Evolutionary conservation across 2,888 invertebrate genomes (phyloP), one percentile per base, ranked within the genome.

Genomic region (Drosophila prolongata): DNA sequence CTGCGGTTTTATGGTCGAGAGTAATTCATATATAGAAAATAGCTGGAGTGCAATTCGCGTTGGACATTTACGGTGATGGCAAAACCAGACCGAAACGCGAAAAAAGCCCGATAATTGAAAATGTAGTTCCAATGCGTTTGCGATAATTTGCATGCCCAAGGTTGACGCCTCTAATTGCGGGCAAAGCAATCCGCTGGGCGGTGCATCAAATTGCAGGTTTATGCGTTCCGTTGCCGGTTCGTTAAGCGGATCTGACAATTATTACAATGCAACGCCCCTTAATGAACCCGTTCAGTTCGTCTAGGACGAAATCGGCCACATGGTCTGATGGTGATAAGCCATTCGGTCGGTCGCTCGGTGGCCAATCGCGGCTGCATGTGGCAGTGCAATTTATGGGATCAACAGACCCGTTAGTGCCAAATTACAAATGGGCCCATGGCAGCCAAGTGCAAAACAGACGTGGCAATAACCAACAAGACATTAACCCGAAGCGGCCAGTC

Each of bases 401-500:
- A 83, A 77, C 76, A 72, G 80, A 86, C 83, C 86, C 82, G 82
- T 83, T 83, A 83, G 88, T 83, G 82, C 82, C 86, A 83, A 87
- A 80, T 85, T 89, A 89, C 84, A 89, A 85, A 87, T 85, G 80
- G 70, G 57, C 75, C 56, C 69, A 37, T 80, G 64, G 74, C 81
- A 75, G 75, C 78, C 71, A 61, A 55, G 67, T 55, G 50, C 54
- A 65, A 79, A 60, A 62, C 66, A 62, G 82, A 87, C 74, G 82
- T 87, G 86, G 82, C 86, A 87, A 82, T 87, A 82, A 82, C 89
- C 81, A 87, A 85, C 88, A 89, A 84, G 85, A 87, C 89, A 85
- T 85, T 89, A 85, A 85, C 81, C 84, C 87, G 89, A 62, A 67
- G 68, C 67, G 35, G 68, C 68, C 24, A 67, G 68, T 67, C 46